A percentile compares a stretch with the other conserved stretches of the same genome.
These are phyloP conservation scores for Blastobasis lacticolella DNA, from an alignment of 2,888 invertebrate species.

Conservation along the genomic window DNA sequence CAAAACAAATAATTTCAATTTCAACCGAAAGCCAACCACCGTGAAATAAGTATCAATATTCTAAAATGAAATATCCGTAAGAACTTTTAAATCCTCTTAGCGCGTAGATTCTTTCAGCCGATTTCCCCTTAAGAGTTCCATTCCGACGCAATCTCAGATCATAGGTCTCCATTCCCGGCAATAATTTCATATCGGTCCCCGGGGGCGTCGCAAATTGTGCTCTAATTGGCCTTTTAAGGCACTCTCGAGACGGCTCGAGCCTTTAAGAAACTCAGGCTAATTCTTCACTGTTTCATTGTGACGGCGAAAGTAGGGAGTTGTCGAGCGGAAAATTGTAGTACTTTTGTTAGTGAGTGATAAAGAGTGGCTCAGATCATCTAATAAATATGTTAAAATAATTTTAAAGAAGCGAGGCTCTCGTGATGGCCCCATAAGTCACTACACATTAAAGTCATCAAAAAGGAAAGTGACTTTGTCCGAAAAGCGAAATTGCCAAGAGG, in stretches of 20 bases:
- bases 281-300: not conserved
- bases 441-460: too few relatives aligned
- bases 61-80: too few relatives aligned
- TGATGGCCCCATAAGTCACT: too few relatives aligned
- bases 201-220: conserved; percentile 55
- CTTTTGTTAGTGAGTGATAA: not conserved
- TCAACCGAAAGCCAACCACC: too few relatives aligned
- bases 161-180: conserved; percentile 37
- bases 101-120: conserved; percentile 28
- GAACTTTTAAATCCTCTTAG: conserved; percentile 27
- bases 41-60: too few relatives aligned
- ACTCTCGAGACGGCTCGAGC: conserved; percentile 41
- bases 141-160: conserved; percentile 31
- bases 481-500: too few relatives aligned
- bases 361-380: too few relatives aligned
- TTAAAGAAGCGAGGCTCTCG: too few relatives aligned
- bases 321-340: conserved; percentile 6
- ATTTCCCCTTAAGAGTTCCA: conserved; percentile 28
- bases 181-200: conserved; percentile 52
- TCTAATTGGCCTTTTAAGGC: conserved; percentile 69
- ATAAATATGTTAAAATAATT: too few relatives aligned
- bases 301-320: not conserved
- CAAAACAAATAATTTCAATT: too few relatives aligned
- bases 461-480: too few relatives aligned
- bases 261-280: conserved; percentile 26